These are phyloP conservation scores for Linnaemya tessellans DNA, from an alignment of 2,888 invertebrate species.

Conservation along the genomic window DNA sequence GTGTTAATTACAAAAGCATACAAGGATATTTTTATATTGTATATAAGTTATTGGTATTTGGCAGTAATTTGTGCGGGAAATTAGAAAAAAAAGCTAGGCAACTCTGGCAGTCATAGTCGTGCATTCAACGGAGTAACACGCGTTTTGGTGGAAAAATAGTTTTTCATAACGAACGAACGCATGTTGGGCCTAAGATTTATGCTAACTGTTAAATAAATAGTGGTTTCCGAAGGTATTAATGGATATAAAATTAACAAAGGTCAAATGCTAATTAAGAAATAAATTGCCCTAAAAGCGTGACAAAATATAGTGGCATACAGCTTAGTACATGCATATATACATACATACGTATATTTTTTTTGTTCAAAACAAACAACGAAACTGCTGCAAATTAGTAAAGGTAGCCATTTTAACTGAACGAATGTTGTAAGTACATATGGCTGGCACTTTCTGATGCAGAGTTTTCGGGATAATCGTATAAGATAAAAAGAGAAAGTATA, in stretches of 20 bases:
- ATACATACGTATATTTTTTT: constrained; percentile 63
- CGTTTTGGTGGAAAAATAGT: constrained; percentile 43
- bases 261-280: constrained; percentile 14
- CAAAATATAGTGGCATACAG: constrained; percentile 35
- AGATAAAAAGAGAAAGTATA: constrained; percentile 15
- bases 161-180: constrained; percentile 13
- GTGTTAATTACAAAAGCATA: too few relatives aligned
- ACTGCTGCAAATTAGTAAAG: constrained; percentile 39
- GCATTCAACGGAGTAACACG: constrained; percentile 51
- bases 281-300: constrained; percentile 10
- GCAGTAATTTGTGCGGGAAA: not conserved
- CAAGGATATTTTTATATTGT: too few relatives aligned
- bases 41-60: too few relatives aligned
- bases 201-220: constrained; percentile 8
- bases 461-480: not conserved
- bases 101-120: constrained; percentile 41
- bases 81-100: not conserved
- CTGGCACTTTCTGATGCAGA: constrained; percentile 21
- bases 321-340: constrained; percentile 51
- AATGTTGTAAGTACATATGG: constrained; percentile 19
- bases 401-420: constrained; percentile 73
- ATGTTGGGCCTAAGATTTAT: constrained; percentile 38
- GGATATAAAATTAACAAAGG: not conserved
- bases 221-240: constrained; percentile 39
- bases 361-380: constrained; percentile 68